phyloP scores from a whole-genome alignment of 2,888 invertebrate genomes.

The Orgyia antiqua region DNA sequence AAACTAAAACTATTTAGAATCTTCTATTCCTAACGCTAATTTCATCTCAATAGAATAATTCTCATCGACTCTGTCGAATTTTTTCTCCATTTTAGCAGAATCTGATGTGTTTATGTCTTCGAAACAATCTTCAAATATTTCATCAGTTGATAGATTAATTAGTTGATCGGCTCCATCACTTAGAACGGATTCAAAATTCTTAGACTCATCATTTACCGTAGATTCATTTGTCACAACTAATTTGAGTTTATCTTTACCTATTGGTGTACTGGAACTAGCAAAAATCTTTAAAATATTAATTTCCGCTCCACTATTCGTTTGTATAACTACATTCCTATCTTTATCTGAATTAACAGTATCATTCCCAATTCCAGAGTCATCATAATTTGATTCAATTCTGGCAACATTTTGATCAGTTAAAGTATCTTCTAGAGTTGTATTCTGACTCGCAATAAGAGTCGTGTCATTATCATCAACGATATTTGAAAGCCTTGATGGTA shows the following conservation, averaged over 20 bases:
- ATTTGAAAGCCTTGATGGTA: conserved; percentile 33
- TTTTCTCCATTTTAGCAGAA: conserved; percentile 14
- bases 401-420: conserved; percentile 42
- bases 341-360: conserved; percentile 23
- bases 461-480: conserved; percentile 41
- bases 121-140: conserved; percentile 57
- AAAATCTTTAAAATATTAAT: no score
- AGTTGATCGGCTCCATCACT: conserved; percentile 10
- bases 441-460: conserved; percentile 46
- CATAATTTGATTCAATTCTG: conserved; percentile 11
- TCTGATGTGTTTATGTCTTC: conserved; percentile 28
- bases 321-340: neutral
- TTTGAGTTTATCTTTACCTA: neutral
- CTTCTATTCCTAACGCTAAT: conserved; percentile 48
- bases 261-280: neutral
- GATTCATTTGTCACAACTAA: neutral
- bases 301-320: neutral
- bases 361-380: conserved; percentile 31
- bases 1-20: conserved; percentile 12
- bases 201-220: conserved; percentile 1
- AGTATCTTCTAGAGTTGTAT: conserved; percentile 52
- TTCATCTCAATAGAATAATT: conserved; percentile 68
- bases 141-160: conserved; percentile 26
- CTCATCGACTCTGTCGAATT: conserved; percentile 42
- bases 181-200: conserved; percentile 9